Evolutionary conservation across 2,888 invertebrate genomes (phyloP).

Genomic region (Meta bourneti): DNA sequence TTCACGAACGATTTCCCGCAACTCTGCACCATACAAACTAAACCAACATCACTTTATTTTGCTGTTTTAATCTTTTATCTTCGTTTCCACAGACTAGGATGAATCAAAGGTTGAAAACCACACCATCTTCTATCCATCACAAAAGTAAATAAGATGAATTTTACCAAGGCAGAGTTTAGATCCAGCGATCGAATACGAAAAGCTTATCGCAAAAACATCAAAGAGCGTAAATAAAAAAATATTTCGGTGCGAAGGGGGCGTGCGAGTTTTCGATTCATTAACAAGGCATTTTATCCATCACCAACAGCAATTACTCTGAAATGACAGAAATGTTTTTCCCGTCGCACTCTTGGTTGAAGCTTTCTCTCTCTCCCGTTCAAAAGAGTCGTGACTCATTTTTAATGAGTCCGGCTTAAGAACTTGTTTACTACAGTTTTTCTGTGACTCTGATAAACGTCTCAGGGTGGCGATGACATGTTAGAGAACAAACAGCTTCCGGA

Average conservation of each 20-base stretch:
- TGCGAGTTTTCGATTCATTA: conserved; percentile 62
- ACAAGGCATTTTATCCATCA: conserved; percentile 41
- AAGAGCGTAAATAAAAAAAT: conserved; percentile 20
- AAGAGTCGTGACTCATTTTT: conserved; percentile 48
- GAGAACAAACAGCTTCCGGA: conserved; percentile 54
- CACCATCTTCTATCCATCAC: not conserved
- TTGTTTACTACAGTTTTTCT: conserved; percentile 54
- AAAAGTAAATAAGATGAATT: not conserved
- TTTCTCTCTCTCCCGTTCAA: not conserved
- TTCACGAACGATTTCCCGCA: too few species aligned
- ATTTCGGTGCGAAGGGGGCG: not conserved
- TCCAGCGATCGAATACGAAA: not conserved
- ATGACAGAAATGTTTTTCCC: conserved; percentile 37
- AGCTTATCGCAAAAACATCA: not conserved
- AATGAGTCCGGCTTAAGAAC: conserved; percentile 51
- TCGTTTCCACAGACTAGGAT: not conserved
- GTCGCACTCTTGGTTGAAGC: not conserved
- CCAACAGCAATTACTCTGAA: conserved; percentile 41
- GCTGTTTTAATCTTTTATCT: not conserved
- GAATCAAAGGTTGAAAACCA: not conserved
- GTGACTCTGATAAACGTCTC: conserved; percentile 51
- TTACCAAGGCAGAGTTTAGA: not conserved
- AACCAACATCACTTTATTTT: too few species aligned
- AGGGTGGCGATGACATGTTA: conserved; percentile 47
- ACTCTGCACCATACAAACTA: too few species aligned